Conservation (phyloP, 2,797 vertebrate genomes). For the Hydrocynus forskahlii region DNA sequence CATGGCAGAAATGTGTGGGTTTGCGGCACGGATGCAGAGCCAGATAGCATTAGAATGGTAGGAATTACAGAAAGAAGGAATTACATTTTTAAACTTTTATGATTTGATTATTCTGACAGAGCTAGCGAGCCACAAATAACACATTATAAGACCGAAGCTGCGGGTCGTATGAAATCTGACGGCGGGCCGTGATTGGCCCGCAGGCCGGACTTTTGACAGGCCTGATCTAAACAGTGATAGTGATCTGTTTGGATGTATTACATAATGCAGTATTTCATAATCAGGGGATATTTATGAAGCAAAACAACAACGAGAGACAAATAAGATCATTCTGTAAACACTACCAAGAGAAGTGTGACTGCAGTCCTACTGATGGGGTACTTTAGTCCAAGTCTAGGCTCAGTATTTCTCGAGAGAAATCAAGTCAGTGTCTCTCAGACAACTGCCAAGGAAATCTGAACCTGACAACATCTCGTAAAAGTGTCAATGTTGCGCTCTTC, state of each 20-base stretch:
- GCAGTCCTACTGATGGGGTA: not conserved
- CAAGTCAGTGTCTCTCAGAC: not conserved
- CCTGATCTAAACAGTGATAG: conserved; percentile 3
- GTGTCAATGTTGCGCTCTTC: not conserved
- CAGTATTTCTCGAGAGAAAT: not conserved
- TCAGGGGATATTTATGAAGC: not conserved
- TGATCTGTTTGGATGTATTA: conserved; percentile 27
- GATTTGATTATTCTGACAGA: too few relatives aligned
- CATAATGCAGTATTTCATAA: conserved; percentile 11
- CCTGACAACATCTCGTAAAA: conserved; percentile 9
- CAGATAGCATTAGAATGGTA: too few relatives aligned
- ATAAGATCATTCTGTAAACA: not conserved
- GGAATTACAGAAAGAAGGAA: too few relatives aligned
- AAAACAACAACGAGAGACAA: not conserved
- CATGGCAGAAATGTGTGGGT: too few relatives aligned
- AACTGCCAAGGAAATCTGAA: conserved; percentile 4
- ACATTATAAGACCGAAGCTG: too few relatives aligned
- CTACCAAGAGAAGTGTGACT: not conserved
- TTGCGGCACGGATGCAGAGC: too few relatives aligned
- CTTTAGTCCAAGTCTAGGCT: not conserved
- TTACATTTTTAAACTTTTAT: too few relatives aligned
- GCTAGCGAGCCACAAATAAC: too few relatives aligned
- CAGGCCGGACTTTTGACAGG: too few relatives aligned
- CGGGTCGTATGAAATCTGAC: too few relatives aligned
- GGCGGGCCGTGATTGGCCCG: too few relatives aligned